A percentile compares a stretch with the other conserved stretches of the same genome.
These are phyloP conservation scores for Setipinna tenuifilis DNA, from an alignment of 2,797 vertebrate species.

Conservation along the genomic window DNA sequence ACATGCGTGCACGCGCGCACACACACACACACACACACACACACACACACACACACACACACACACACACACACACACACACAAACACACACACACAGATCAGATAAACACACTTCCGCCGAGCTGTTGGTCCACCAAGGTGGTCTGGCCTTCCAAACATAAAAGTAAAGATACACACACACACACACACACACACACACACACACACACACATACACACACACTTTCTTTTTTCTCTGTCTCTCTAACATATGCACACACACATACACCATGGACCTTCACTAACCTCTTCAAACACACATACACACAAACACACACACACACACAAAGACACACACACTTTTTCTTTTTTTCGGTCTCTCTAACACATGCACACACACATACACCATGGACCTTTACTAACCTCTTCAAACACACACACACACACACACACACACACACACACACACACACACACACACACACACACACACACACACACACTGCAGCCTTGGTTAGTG, in stretches of 20 bases:
- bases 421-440: not conserved
- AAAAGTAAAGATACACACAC: not conserved
- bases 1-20: not conserved
- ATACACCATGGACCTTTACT: too few relatives aligned
- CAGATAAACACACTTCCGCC: slow-evolving; percentile 10
- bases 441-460: slow-evolving; percentile 18
- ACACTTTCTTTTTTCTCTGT: not conserved
- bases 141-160: slow-evolving; percentile 20
- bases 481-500: slow-evolving; percentile 26
- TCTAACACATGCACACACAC: not conserved
- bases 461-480: slow-evolving; percentile 14
- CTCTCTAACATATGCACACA: not conserved
- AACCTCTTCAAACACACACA: not conserved
- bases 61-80: not conserved
- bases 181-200: not conserved
- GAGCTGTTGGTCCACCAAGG: slow-evolving; percentile 7
- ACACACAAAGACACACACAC: not conserved
- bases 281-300: not conserved
- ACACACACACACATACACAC: slow-evolving; percentile 1
- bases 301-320: not conserved
- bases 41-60: too few relatives aligned
- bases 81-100: not conserved
- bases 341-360: too few relatives aligned
- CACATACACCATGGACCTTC: not conserved
- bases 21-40: not conserved